Evolutionary conservation across 2,888 invertebrate genomes (phyloP), one percentile per base, ranked within the genome.

Genomic region (Plagiodera versicolora): DNA sequence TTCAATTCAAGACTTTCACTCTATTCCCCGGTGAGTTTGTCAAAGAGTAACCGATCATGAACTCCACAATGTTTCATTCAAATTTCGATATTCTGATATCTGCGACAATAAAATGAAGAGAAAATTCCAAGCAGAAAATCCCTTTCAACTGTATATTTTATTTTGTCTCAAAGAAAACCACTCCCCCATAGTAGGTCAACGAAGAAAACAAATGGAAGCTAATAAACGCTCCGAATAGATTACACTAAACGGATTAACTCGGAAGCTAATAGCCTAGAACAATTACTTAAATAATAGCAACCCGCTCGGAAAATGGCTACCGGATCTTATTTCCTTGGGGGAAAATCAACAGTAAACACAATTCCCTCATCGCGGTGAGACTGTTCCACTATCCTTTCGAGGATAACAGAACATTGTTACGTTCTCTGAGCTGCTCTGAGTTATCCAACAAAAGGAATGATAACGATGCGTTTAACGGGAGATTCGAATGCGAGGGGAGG

Each of bases 231-330:
- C 68, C 66, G 69, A 75, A 73, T 74, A 74, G 75, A 76, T 75
- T 77, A 76, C 75, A 75, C 76, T 77, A 77, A 79, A 77, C 76
- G 77, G 77, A 77, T 78, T 77, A 77, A 75, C 72, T 72, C 70
- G 68, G 63, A 39, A 74, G 75, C 77, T 77, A 79, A 79, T 79
- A 77, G 77, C 69, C 72, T 76, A 74, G 78, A 77, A 77, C 78
- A 77, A 79, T 79, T 79, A 79, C 77, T 78, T 79, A 79, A 79
- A 78, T 79, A 79, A 77, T 78, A 78, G 77, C 77, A 70, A 73
- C 73, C 76, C 76, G 72, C 73, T 73, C n/a, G 73, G 75, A 78
- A 77, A 78, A 79, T 79, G 79, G 78, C 77, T 76, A 75, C 75
- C 75, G 77, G 77, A 75, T 79, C 77, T 76, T 77, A 77, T 78